A percentile compares a stretch with the other conserved stretches of the same genome.
Conservation (phyloP, 1,140 invertebrate genomes). For the Drosophila funebris region DNA sequence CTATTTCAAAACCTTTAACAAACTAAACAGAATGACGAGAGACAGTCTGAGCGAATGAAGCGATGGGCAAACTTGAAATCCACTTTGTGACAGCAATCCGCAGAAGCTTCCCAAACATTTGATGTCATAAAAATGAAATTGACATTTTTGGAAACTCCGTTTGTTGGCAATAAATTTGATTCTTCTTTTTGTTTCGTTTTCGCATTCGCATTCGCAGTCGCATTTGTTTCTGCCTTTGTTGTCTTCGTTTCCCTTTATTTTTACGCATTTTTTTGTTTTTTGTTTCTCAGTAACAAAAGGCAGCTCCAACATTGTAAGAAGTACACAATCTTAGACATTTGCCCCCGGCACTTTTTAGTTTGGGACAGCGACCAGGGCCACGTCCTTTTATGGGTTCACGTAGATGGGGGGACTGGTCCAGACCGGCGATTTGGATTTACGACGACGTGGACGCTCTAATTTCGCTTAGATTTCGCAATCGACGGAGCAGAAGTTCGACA, state of each 20-base stretch:
- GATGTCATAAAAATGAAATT: slow-evolving; percentile 76
- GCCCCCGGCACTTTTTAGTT: slow-evolving; percentile 29
- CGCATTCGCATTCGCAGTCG: slow-evolving; percentile 8
- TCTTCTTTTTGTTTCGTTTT: slow-evolving; percentile 30
- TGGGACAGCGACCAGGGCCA: slow-evolving; percentile 7
- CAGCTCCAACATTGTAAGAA: slow-evolving; percentile 64
- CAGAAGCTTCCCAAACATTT: slow-evolving; percentile 76
- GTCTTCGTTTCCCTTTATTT: slow-evolving; percentile 54
- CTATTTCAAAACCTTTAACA: slow-evolving; percentile 21
- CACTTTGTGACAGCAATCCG: slow-evolving; percentile 74
- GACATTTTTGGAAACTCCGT: slow-evolving; percentile 78
- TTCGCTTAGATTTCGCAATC: slow-evolving; percentile 70
- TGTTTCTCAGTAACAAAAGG: slow-evolving; percentile 49
- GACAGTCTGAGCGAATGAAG: neutral
- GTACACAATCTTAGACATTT: slow-evolving; percentile 35
- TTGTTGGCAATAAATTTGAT: slow-evolving; percentile 75
- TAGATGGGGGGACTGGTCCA: slow-evolving; percentile 33
- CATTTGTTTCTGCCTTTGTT: slow-evolving; percentile 16
- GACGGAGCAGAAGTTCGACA: slow-evolving; percentile 52
- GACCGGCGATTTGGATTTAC: slow-evolving; percentile 67
- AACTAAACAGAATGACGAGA: slow-evolving; percentile 24
- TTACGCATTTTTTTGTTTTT: slow-evolving; percentile 62
- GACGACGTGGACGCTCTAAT: slow-evolving; percentile 56
- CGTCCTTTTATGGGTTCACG: slow-evolving; percentile 71
- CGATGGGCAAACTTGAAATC: slow-evolving; percentile 50